Conservation (phyloP, 2,888 invertebrate species). For the Hydroisotoma schaefferi region DNA sequence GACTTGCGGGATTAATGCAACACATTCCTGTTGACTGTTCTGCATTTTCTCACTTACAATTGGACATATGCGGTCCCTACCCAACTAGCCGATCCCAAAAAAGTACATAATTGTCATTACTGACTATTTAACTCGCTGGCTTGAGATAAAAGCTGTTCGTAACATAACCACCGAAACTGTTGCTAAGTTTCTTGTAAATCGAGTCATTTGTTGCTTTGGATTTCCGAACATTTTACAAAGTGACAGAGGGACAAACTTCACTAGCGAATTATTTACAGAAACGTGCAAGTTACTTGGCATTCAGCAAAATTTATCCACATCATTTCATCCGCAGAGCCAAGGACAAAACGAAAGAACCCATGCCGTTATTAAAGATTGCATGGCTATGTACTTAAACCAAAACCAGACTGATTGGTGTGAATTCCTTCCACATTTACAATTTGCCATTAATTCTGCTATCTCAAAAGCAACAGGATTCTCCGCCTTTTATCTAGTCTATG, state of each 20-base stretch:
- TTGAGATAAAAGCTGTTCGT: not conserved
- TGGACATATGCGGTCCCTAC: not conserved
- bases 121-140: not conserved
- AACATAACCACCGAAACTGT: not conserved
- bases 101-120: not conserved
- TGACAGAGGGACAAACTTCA: slow-evolving; percentile 1
- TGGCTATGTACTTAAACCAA: not conserved
- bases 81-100: not conserved
- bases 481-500: not conserved
- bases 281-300: not conserved
- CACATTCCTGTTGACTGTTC: not conserved
- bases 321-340: not conserved
- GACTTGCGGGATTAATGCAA: not conserved
- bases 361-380: not conserved
- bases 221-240: not conserved
- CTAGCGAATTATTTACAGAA: not conserved
- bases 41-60: not conserved
- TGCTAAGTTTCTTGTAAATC: not conserved
- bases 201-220: not conserved
- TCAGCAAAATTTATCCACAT: not conserved
- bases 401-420: not conserved
- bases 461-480: not conserved
- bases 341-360: not conserved
- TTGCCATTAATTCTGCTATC: slow-evolving; percentile 1
- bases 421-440: not conserved